A percentile compares a stretch with the other conserved stretches of the same genome.
These are phyloP conservation scores for Syngnathus scovelli DNA, from an alignment of 2,113 vertebrate species.

Conservation along the genomic window DNA sequence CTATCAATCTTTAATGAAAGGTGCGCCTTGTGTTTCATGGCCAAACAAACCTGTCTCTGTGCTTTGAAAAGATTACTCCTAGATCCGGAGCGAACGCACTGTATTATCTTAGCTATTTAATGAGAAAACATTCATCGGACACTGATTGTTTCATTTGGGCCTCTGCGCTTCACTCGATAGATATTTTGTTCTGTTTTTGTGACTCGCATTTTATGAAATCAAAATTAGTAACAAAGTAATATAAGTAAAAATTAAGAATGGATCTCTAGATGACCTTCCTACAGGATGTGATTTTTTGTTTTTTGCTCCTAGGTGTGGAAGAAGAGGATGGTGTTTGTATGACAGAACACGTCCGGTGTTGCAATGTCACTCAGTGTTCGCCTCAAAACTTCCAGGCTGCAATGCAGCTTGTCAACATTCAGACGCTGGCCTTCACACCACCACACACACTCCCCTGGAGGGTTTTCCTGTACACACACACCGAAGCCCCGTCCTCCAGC, in stretches of 20 bases:
- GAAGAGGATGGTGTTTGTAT: conserved; percentile 72
- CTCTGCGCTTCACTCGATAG: not conserved
- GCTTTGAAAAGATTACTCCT: not conserved
- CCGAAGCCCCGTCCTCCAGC: conserved; percentile 7
- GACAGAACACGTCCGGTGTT: conserved; percentile 58
- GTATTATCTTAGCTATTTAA: not conserved
- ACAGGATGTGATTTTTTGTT: not conserved
- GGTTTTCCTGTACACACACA: conserved; percentile 83
- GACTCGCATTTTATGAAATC: not conserved
- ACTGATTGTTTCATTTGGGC: not conserved
- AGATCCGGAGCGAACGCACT: not conserved
- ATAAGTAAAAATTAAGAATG: not conserved
- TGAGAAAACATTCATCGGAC: not conserved
- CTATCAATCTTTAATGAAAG: conserved; percentile 6
- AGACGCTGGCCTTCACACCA: conserved; percentile 85
- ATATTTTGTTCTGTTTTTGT: not conserved
- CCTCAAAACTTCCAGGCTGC: conserved; percentile 80
- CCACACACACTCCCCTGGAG: conserved; percentile 79
- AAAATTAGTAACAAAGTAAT: not conserved
- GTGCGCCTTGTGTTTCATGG: not conserved
- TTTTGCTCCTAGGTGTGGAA: conserved; percentile 27
- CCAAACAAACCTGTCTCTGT: not conserved
- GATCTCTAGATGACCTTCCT: not conserved
- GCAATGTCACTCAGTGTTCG: conserved; percentile 45
- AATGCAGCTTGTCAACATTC: conserved; percentile 84